These are phyloP conservation scores for Achlya flavicornis DNA, from an alignment of 2,888 invertebrate species.

Conservation along the genomic window DNA sequence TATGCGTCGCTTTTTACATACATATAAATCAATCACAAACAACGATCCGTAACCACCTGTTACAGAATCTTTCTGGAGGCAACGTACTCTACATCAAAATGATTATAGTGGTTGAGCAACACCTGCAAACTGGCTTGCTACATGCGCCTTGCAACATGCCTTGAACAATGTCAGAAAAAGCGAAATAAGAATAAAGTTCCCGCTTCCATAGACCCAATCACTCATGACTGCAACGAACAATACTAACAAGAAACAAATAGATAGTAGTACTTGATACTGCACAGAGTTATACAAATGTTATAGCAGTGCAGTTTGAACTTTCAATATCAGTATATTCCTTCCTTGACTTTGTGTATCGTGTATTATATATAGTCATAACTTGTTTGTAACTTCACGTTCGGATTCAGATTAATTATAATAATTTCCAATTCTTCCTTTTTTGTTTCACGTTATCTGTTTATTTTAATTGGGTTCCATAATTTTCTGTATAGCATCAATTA, in stretches of 20 bases:
- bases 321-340: not conserved
- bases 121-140: slow-evolving; percentile 10
- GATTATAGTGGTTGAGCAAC: slow-evolving; percentile 33
- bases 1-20: not conserved
- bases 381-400: not conserved
- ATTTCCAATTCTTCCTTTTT: too few relatives aligned
- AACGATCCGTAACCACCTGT: slow-evolving; percentile 22
- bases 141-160: slow-evolving; percentile 20
- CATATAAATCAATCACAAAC: slow-evolving; percentile 11
- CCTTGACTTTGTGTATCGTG: not conserved
- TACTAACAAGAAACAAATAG: slow-evolving; percentile 26
- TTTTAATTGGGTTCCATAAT: too few relatives aligned
- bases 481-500: too few relatives aligned
- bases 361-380: not conserved
- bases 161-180: slow-evolving; percentile 26
- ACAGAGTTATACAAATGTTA: not conserved
- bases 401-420: too few relatives aligned
- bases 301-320: not conserved
- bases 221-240: slow-evolving; percentile 32
- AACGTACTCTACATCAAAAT: slow-evolving; percentile 22
- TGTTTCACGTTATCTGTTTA: too few relatives aligned
- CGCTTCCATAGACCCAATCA: slow-evolving; percentile 33
- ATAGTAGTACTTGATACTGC: not conserved
- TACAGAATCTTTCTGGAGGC: slow-evolving; percentile 23
- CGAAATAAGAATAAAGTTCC: slow-evolving; percentile 28